These are phyloP conservation scores for Pachycephala philippinensis DNA, from an alignment of 2,113 vertebrate genomes.

Conservation along the genomic window DNA sequence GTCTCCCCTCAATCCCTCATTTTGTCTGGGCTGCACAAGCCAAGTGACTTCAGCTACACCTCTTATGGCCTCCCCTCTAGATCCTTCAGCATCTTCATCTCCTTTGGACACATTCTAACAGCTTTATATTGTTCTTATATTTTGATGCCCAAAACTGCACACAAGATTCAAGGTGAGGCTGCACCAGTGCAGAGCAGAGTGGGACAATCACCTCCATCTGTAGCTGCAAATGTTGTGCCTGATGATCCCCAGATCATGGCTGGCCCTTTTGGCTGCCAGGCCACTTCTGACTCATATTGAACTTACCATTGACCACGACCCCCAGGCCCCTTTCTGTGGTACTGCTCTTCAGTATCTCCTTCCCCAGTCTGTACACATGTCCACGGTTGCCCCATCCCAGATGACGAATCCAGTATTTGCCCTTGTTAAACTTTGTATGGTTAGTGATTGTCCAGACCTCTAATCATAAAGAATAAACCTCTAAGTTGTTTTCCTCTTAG, in stretches of 20 bases:
- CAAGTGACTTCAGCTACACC: not conserved
- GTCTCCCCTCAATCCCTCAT: not conserved
- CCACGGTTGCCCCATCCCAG: not conserved
- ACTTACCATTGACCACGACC: fast-evolving
- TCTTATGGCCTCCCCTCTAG: not conserved
- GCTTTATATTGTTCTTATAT: not conserved
- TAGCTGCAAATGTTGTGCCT: fast-evolving
- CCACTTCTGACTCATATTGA: not conserved
- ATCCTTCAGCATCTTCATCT: not conserved
- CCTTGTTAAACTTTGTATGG: not conserved
- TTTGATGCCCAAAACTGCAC: not conserved
- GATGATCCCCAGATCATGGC: fast-evolving
- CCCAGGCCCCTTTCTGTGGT: not conserved
- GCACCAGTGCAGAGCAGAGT: not conserved
- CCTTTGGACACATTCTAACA: not conserved
- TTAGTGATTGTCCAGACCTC: not conserved
- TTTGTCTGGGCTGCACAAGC: not conserved
- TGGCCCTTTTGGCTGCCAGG: not conserved
- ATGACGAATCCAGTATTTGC: not conserved
- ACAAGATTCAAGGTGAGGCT: not conserved
- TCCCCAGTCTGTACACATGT: no score
- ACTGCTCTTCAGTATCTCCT: not conserved
- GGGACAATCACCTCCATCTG: no score
- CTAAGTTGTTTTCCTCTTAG: not conserved
- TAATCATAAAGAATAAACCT: not conserved